Evolutionary conservation across 2,888 invertebrate genomes (phyloP).

Genomic region (Latheticus oryzae): DNA sequence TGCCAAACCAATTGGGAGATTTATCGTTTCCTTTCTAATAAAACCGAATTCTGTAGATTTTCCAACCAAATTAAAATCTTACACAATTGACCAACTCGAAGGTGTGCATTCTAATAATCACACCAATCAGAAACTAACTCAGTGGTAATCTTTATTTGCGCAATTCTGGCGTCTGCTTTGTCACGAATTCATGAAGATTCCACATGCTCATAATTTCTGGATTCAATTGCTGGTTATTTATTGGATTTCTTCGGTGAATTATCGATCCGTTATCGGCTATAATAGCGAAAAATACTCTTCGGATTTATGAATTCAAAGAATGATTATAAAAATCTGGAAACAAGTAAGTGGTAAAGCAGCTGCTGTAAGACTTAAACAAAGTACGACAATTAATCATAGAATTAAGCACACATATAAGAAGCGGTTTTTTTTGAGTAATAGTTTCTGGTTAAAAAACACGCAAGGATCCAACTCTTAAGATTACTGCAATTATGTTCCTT

Average conservation of each 20-base stretch:
- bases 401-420: conserved; percentile 9
- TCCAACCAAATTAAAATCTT: too few species aligned
- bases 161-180: conserved; percentile 56
- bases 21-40: too few species aligned
- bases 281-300: conserved; percentile 42
- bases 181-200: conserved; percentile 58
- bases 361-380: conserved; percentile 18
- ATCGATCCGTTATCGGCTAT: conserved; percentile 45
- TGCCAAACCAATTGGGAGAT: too few species aligned
- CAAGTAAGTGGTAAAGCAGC: conserved; percentile 9
- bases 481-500: conserved; percentile 32
- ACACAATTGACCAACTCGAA: too few species aligned
- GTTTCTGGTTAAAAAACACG: conserved; percentile 12
- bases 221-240: conserved; percentile 56
- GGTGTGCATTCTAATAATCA: conserved; percentile 37
- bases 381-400: conserved; percentile 6
- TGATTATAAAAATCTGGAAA: too few species aligned
- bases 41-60: too few species aligned
- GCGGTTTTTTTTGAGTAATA: too few species aligned
- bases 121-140: conserved; percentile 24
- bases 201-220: conserved; percentile 54
- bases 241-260: conserved; percentile 45
- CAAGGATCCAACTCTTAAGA: conserved; percentile 18
- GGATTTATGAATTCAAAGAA: too few species aligned
- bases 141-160: conserved; percentile 49